Conservation (phyloP, 1,140 invertebrate species). For the Forficula auricularia region DNA sequence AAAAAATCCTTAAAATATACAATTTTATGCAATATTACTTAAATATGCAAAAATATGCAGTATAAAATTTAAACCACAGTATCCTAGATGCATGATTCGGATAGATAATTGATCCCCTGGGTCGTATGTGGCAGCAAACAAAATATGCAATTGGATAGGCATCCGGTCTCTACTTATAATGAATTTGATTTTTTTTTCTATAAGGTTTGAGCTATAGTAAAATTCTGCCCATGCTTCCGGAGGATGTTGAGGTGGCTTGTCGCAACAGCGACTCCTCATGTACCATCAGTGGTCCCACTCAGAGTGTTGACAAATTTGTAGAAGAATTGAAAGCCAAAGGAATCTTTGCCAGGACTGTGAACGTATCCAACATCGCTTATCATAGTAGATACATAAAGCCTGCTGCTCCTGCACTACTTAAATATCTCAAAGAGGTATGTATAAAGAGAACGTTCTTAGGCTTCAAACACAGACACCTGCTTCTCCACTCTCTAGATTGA, state of each 20-base stretch:
- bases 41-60: too few species aligned
- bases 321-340: constrained; percentile 19
- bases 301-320: constrained; percentile 13
- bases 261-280: constrained; percentile 41
- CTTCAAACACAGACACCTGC: too few species aligned
- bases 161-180: too few species aligned
- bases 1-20: too few species aligned
- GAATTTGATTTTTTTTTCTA: background rate
- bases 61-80: too few species aligned
- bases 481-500: too few species aligned
- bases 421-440: constrained; percentile 46
- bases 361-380: constrained; percentile 40
- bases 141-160: too few species aligned
- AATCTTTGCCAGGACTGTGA: constrained; percentile 38
- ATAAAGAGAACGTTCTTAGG: too few species aligned
- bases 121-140: too few species aligned
- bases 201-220: constrained; percentile 3
- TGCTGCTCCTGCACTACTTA: constrained; percentile 50
- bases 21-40: too few species aligned
- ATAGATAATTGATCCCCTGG: too few species aligned
- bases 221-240: constrained; percentile 6
- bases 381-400: constrained; percentile 36
- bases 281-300: constrained; percentile 39
- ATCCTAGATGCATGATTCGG: too few species aligned
- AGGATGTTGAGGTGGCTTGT: constrained; percentile 37